Evolutionary conservation across 2,888 invertebrate genomes (phyloP), one percentile per base, ranked within the genome.

Genomic region (Biston stratarius): DNA sequence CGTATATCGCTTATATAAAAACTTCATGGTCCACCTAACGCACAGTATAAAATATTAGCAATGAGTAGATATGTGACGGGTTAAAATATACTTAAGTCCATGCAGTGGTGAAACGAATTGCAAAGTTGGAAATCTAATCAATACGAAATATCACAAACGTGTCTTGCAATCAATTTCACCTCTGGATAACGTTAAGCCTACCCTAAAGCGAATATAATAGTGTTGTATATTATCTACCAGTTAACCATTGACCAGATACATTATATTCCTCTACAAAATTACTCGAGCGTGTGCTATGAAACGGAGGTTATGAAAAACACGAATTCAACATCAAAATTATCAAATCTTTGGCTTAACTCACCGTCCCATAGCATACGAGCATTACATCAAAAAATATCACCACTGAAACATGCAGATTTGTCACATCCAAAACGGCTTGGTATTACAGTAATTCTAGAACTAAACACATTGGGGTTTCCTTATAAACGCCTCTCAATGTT

Each of bases 1-100:
- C 56, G 56, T 51, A 34, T 58, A 47, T 61, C 61, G 65, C 44
- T 44, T 56, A 40, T 38, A 64, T 70, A 10, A 69, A 73, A 71
- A 70, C 65, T 58, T 78, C 75, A 83, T 92, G 92, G 91, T 92
- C 92, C 91, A 87, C 88, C 86, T 85, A 87, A 87, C 89, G 87
- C 89, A 85, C 86, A 83, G 88, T 91, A 89, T 83, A 89, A 88
- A 87, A 83, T 79, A 84, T 82, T 84, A 83, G 90, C 90, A 91
- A 88, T 88, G 89, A 90, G 86, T 90, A 91, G 89, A 86, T 93
- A 93, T 93, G 93, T 93, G 90, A 90, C 88, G 89, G 89, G 83
- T 91, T 69, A 67, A 52, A 79, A 60, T 45, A 61, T 5, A 8
- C 56, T 56, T 24, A 5, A n/a, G 77, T 24, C 24, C 1, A 24